Evolutionary conservation across 2,113 vertebrate species (phyloP), one percentile per base, ranked within the genome.

Genomic region (Nothocercus julius): DNA sequence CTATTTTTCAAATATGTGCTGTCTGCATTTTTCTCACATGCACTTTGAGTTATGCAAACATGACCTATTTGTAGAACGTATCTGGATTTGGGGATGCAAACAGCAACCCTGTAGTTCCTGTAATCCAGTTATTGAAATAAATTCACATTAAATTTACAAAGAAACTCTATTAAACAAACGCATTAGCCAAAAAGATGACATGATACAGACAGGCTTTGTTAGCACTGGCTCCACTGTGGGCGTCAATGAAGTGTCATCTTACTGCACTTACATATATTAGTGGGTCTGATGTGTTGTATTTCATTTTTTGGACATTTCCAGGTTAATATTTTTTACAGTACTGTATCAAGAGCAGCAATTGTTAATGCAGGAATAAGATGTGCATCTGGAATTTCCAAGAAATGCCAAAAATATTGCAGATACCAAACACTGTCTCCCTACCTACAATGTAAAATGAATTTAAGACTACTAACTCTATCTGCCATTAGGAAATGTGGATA

Each of bases 261-360:
- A 95, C 49, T 47, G 53, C 56, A 85, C 49, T 81, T 87, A 53
- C 68, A 62, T 44, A 73, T 80, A 62, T 72, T 19, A 89, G 49
- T 3, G 16, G 40, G 51, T 53, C 74, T 87, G 28, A 84, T 66
- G 74, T 36, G 38, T 95, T 42, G 0, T 38, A 70, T 87, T 93
- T 79, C 86, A 93, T 86, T 91, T 97, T 81, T 92, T 56, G 92
- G 82, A 59, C 75, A 85, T 21, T 88, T 82, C 80, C 80, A 82
- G 56, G 72, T 22, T 95, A 91, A 92, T 95, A 83, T 78, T 87
- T 95, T 96, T 96, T 83, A 96, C 94, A 97, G 93, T 20, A 38
- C 34, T 89, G 87, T 36, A 92, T 94, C 96, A 92, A 95, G 66
- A 92, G 22, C 13, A 76, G 68, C 59, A 85, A 94, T 70, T 78